A percentile compares a stretch with the other conserved stretches of the same genome.
These are phyloP conservation scores for Branchipolynoe longqiensis DNA, from an alignment of 2,888 invertebrate genomes.

Conservation along the genomic window DNA sequence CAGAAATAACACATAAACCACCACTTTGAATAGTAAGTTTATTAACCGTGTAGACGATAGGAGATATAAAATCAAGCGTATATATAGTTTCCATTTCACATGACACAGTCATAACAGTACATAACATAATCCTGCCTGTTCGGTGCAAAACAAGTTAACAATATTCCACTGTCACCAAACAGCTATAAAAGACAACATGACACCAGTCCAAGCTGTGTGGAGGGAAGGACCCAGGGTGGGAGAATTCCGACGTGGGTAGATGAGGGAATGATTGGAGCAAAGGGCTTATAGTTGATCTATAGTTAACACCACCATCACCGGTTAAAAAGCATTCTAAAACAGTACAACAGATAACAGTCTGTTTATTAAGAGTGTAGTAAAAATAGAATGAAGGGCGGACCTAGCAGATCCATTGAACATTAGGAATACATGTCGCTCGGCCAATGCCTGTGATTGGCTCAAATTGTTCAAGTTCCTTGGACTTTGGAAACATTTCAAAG, in stretches of 20 bases:
- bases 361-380: too few species aligned
- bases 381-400: too few species aligned
- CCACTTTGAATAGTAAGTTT: slow-evolving; percentile 21
- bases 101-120: not conserved
- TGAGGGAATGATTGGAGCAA: slow-evolving; percentile 9
- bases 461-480: too few species aligned
- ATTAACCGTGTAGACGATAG: slow-evolving; percentile 43
- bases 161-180: not conserved
- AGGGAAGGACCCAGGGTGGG: not conserved
- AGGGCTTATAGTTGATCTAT: not conserved
- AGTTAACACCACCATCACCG: not conserved
- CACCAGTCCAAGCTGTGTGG: not conserved
- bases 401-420: too few species aligned
- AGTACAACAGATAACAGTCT: slow-evolving; percentile 5
- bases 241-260: not conserved
- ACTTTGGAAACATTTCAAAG: too few species aligned
- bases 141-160: not conserved
- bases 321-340: not conserved
- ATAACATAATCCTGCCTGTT: not conserved
- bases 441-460: too few species aligned
- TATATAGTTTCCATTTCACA: not conserved
- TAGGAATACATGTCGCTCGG: too few species aligned
- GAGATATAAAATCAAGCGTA: slow-evolving; percentile 32
- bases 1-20: too few species aligned
- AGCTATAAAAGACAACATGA: not conserved